These are phyloP conservation scores for Tipula confusa DNA, from an alignment of 2,888 invertebrate species.

Conservation along the genomic window DNA sequence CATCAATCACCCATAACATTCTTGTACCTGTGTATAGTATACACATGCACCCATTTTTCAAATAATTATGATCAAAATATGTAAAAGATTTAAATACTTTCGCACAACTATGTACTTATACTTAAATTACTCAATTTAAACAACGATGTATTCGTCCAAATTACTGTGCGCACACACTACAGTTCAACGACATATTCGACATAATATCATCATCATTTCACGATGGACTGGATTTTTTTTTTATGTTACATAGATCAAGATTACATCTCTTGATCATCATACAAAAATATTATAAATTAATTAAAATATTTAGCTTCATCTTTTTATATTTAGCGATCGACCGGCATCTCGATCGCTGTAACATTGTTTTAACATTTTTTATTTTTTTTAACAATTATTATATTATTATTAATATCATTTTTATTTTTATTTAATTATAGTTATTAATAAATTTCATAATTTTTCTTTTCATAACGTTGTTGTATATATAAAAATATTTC, in stretches of 20 bases:
- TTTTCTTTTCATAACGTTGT: neutral
- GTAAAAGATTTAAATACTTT: neutral
- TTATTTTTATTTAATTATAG: conserved; percentile 4
- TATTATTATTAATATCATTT: neutral
- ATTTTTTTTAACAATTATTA: neutral
- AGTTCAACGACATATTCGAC: neutral
- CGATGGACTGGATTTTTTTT: neutral
- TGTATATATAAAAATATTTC: neutral
- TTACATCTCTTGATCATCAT: neutral
- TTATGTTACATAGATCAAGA: neutral
- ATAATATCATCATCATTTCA: neutral
- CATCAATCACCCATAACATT: neutral
- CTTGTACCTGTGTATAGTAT: neutral
- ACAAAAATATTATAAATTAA: conserved; percentile 3
- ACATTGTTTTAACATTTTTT: neutral
- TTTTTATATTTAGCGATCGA: neutral
- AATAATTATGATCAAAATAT: neutral
- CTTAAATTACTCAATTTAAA: neutral
- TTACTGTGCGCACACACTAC: neutral
- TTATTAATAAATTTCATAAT: conserved; percentile 12
- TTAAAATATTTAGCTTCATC: neutral
- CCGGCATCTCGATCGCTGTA: neutral
- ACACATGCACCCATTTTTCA: neutral
- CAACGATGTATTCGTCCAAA: neutral
- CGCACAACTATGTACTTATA: neutral